Evolutionary conservation across 2,888 invertebrate genomes (phyloP).

Genomic region (Diaperis boleti): DNA sequence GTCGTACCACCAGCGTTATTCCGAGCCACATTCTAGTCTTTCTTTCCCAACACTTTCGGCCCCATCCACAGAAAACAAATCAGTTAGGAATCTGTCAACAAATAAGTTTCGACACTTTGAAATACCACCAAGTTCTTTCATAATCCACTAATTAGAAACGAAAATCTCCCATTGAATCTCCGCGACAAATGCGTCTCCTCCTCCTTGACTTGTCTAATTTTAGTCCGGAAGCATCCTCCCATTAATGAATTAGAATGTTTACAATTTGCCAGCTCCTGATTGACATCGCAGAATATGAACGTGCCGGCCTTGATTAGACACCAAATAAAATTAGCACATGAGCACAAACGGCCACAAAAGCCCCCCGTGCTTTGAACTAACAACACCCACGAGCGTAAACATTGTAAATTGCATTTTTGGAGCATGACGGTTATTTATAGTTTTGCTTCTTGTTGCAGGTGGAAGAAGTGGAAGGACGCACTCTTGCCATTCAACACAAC

Average conservation of each 20-base stretch:
- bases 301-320: conserved; percentile 11
- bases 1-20: too few relatives aligned
- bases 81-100: too few relatives aligned
- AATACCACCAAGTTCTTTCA: too few relatives aligned
- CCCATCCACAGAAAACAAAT: too few relatives aligned
- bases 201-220: conserved; percentile 21
- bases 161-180: too few relatives aligned
- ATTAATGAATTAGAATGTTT: conserved; percentile 29
- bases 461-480: conserved; percentile 78
- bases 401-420: not conserved
- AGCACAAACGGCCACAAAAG: conserved; percentile 2
- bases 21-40: too few relatives aligned
- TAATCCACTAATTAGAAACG: too few relatives aligned
- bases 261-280: conserved; percentile 26
- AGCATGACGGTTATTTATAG: not conserved
- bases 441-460: conserved; percentile 72
- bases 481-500: conserved; percentile 75
- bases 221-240: conserved; percentile 12
- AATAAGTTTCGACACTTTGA: too few relatives aligned
- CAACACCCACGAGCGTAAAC: not conserved
- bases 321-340: conserved; percentile 13
- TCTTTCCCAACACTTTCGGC: too few relatives aligned
- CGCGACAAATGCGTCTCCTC: not conserved
- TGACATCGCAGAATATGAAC: conserved; percentile 14
- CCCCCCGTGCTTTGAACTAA: not conserved